Conservation (phyloP, 1,140 invertebrate species). For the Lepidurus apus region DNA sequence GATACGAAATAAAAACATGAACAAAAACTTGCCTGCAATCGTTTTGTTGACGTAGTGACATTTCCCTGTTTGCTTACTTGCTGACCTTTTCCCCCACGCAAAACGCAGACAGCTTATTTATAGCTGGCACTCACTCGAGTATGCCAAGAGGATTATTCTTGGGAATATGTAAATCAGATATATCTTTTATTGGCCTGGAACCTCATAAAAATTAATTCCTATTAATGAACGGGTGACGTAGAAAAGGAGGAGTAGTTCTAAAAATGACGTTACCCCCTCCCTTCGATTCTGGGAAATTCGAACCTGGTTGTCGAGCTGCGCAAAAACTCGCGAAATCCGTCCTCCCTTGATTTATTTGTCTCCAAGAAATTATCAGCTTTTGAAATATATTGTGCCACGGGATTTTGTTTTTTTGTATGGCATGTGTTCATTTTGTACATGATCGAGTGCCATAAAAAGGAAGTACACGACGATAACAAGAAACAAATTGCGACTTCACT, state of each 20-base stretch:
- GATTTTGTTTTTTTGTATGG: not conserved
- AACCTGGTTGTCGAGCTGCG: too few species aligned
- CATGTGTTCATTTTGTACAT: conserved; percentile 22
- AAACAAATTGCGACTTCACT: conserved; percentile 19
- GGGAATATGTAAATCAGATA: too few species aligned
- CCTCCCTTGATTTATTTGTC: too few species aligned
- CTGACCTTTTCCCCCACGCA: not conserved
- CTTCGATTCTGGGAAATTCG: too few species aligned
- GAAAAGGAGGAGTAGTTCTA: too few species aligned
- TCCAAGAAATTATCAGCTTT: not conserved
- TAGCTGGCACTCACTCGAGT: too few species aligned
- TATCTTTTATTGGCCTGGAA: too few species aligned
- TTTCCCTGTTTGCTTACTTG: not conserved
- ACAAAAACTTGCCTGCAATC: not conserved
- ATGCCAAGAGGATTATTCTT: too few species aligned
- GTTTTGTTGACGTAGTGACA: not conserved
- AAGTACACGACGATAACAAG: conserved; percentile 21
- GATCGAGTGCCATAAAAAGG: conserved; percentile 21
- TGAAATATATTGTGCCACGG: not conserved
- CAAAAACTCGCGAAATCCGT: too few species aligned
- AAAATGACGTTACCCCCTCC: too few species aligned
- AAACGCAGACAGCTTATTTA: not conserved
- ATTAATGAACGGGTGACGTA: too few species aligned
- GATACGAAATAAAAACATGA: not conserved
- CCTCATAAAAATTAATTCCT: too few species aligned